Evolutionary conservation across 2,797 vertebrate genomes (phyloP).

Genomic region (Gastrophryne carolinensis): DNA sequence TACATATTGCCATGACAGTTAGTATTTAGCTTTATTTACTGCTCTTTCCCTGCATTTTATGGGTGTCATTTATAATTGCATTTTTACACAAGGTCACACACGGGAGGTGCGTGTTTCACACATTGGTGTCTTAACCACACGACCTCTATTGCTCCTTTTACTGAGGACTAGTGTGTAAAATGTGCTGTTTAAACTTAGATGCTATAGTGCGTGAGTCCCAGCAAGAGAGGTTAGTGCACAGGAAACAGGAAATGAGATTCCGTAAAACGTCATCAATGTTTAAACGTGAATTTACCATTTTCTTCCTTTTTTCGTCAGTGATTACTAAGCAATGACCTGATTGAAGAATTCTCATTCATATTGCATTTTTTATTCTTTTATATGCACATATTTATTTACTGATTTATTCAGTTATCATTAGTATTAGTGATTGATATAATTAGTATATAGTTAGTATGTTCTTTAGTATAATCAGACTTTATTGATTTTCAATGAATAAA

Average conservation of each 20-base stretch:
- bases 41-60: too few relatives aligned
- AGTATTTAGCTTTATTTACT: too few relatives aligned
- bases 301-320: neutral
- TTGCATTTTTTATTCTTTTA: too few relatives aligned
- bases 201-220: neutral
- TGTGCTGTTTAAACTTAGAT: neutral
- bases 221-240: conserved; percentile 67
- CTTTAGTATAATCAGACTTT: too few relatives aligned
- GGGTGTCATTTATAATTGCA: neutral
- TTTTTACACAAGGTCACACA: conserved; percentile 11
- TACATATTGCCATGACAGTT: too few relatives aligned
- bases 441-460: too few relatives aligned
- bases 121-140: conserved; percentile 24
- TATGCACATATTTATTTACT: too few relatives aligned
- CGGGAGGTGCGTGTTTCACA: conserved; percentile 1
- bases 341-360: neutral
- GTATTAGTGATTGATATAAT: too few relatives aligned
- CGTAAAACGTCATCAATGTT: conserved; percentile 73
- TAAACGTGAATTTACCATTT: conserved; percentile 59
- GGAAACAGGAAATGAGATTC: conserved; percentile 69
- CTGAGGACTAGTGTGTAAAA: conserved; percentile 7
- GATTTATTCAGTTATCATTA: too few relatives aligned
- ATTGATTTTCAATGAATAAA: too few relatives aligned
- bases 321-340: neutral
- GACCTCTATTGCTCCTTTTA: conserved; percentile 8